phyloP scores from a whole-genome alignment of 2,888 invertebrate species.

The Campoplex nolae region DNA sequence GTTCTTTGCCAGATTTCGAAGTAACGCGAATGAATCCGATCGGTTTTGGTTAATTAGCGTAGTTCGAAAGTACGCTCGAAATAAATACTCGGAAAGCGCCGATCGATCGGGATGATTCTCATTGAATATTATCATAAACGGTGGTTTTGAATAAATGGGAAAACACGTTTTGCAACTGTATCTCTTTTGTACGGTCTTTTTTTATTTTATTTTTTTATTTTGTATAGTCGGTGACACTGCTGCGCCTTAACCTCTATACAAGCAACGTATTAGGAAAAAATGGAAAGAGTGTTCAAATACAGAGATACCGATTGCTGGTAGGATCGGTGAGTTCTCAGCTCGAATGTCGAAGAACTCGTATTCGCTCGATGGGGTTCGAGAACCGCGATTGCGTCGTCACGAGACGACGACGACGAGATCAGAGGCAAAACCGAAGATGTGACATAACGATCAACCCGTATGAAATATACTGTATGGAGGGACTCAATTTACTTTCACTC shows the following conservation, averaged over 20 bases:
- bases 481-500: constrained; percentile 75
- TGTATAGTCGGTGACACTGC: not conserved
- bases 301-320: not conserved
- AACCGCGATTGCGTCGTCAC: constrained; percentile 67
- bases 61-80: not conserved
- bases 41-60: too few species aligned
- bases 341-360: not conserved
- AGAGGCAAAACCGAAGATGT: constrained; percentile 61
- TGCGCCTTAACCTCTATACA: constrained; percentile 6
- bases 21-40: not conserved
- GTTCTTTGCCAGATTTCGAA: too few species aligned
- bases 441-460: constrained; percentile 73
- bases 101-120: not conserved
- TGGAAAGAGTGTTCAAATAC: not conserved
- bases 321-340: not conserved
- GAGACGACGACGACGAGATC: constrained; percentile 20
- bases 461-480: constrained; percentile 22
- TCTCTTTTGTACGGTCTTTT: not conserved
- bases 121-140: not conserved
- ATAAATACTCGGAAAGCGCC: not conserved
- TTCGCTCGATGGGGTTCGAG: constrained; percentile 32
- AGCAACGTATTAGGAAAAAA: not conserved
- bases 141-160: not conserved
- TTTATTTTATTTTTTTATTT: too few species aligned
- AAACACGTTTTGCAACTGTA: not conserved